Conservation (phyloP, 1,140 invertebrate genomes). For the Thaumatotibia leucotreta region DNA sequence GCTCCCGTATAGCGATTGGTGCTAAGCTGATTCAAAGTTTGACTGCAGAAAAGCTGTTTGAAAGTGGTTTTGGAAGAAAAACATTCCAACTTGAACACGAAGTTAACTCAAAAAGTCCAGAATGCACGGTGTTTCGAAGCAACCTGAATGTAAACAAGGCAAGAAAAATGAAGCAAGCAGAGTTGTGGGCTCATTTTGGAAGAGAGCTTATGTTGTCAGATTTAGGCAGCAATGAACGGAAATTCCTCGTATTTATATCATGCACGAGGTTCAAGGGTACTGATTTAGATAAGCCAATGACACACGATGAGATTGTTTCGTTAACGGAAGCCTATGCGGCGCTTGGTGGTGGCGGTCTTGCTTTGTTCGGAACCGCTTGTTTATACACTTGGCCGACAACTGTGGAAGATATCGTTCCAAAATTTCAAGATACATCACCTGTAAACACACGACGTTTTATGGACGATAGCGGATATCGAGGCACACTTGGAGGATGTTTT, state of each 20-base stretch:
- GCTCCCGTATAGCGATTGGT: slow-evolving; percentile 85
- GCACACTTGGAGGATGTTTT: slow-evolving; percentile 91
- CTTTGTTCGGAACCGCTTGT: slow-evolving; percentile 92
- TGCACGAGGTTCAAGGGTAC: slow-evolving; percentile 88
- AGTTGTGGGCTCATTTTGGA: slow-evolving; percentile 91
- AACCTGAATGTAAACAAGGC: slow-evolving; percentile 84
- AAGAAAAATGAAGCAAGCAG: slow-evolving; percentile 84
- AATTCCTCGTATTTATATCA: slow-evolving; percentile 92
- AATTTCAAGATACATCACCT: slow-evolving; percentile 74
- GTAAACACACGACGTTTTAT: slow-evolving; percentile 85
- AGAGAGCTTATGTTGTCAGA: slow-evolving; percentile 84
- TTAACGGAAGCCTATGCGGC: slow-evolving; percentile 91
- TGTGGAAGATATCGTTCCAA: slow-evolving; percentile 82
- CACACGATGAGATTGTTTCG: slow-evolving; percentile 85
- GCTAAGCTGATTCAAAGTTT: slow-evolving; percentile 90
- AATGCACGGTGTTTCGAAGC: slow-evolving; percentile 84
- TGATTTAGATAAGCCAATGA: slow-evolving; percentile 78
- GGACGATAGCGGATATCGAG: slow-evolving; percentile 93
- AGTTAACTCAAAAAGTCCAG: slow-evolving; percentile 75
- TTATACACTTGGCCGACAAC: slow-evolving; percentile 92
- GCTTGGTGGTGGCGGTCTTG: slow-evolving; percentile 92
- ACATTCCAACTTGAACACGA: slow-evolving; percentile 88
- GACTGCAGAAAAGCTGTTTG: slow-evolving; percentile 91
- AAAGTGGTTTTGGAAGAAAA: slow-evolving; percentile 86
- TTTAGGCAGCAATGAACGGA: slow-evolving; percentile 81